Percentiles rank a stretch among this genome's conserved stretches.
Evolutionary conservation across 2,888 invertebrate species (phyloP).

Genomic region (Macrosiphum euphorbiae): DNA sequence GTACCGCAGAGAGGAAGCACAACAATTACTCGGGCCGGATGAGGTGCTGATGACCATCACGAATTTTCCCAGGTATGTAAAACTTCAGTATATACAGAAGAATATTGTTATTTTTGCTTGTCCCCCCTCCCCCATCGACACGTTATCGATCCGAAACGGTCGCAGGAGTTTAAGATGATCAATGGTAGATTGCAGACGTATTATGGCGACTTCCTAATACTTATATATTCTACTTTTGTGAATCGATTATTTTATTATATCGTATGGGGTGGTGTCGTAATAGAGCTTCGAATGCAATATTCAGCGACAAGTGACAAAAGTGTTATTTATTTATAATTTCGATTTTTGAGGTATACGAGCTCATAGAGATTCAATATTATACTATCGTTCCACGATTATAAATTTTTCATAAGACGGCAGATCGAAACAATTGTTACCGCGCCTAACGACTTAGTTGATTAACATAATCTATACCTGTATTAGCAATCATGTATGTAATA

Average conservation of each 20-base stretch:
- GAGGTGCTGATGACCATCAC: conserved; percentile 93
- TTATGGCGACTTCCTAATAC: neutral
- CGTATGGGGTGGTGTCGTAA: neutral
- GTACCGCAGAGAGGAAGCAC: conserved; percentile 86
- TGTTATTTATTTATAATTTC: neutral
- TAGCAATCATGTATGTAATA: neutral
- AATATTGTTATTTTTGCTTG: neutral
- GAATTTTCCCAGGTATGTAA: conserved; percentile 87
- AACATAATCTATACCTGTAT: neutral
- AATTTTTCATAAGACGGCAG: neutral
- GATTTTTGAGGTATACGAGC: neutral
- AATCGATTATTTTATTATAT: neutral
- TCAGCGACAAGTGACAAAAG: neutral
- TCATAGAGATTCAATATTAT: neutral
- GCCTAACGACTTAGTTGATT: neutral
- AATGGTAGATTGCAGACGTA: neutral
- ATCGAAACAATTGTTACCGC: neutral
- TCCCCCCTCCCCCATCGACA: neutral
- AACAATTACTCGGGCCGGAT: conserved; percentile 80
- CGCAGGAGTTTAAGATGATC: neutral
- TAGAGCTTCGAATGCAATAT: neutral
- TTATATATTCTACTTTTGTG: neutral
- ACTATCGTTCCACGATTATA: neutral
- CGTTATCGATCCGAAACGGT: neutral
- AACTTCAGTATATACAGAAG: neutral